A percentile compares a stretch with the other conserved stretches of the same genome.
Evolutionary conservation across 2,888 invertebrate genomes (phyloP).

Genomic region (Harmothoe impar): DNA sequence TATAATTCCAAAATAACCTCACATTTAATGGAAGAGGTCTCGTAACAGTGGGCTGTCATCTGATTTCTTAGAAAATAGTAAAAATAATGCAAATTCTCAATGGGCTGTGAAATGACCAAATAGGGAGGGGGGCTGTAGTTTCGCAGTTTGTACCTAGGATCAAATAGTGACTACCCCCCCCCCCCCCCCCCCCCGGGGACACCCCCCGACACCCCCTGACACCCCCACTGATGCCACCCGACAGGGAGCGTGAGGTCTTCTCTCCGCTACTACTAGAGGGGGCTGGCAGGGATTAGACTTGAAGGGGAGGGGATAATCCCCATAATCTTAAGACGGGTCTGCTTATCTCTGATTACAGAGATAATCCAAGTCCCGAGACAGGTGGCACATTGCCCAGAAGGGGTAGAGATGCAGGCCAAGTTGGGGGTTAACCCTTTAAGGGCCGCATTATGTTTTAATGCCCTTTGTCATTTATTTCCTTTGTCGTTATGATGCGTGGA

Average conservation of each 20-base stretch:
- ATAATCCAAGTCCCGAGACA: constrained; percentile 1
- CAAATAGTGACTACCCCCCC: too few species aligned
- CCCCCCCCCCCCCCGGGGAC: background rate
- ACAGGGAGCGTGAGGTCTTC: background rate
- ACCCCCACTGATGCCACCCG: background rate
- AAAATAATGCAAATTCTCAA: too few species aligned
- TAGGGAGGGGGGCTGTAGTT: too few species aligned
- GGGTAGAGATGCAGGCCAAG: background rate
- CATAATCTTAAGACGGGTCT: background rate
- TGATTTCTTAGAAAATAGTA: too few species aligned
- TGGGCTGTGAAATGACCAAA: too few species aligned
- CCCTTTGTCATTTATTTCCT: too few species aligned
- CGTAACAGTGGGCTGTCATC: too few species aligned
- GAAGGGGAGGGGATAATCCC: constrained; percentile 2
- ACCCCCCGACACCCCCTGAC: background rate
- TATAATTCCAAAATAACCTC: too few species aligned
- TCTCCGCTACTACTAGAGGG: background rate
- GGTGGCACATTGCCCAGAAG: background rate
- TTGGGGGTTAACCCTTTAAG: background rate
- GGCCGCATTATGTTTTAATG: too few species aligned
- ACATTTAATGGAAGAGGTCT: too few species aligned
- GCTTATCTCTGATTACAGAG: background rate
- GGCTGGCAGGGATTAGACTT: background rate
- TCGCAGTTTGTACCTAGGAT: too few species aligned
- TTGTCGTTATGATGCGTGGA: too few species aligned